Percentiles rank a stretch among this genome's conserved stretches.
phyloP scores from a whole-genome alignment of 2,113 vertebrate genomes.

The Machaerirhynchus nigripectus region DNA sequence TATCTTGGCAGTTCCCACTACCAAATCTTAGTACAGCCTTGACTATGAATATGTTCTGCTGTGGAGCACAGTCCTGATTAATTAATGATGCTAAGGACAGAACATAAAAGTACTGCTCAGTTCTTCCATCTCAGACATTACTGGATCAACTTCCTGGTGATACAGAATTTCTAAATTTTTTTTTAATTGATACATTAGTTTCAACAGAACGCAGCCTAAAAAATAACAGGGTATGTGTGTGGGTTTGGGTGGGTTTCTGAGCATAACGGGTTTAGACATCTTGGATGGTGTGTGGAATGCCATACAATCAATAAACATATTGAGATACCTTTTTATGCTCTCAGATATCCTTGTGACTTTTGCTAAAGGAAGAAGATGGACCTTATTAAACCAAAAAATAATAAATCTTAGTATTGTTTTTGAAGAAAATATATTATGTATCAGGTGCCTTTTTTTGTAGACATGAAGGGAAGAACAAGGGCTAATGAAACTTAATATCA shows the following conservation, averaged over 20 bases:
- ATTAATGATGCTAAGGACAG: not conserved
- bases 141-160: not conserved
- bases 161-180: not conserved
- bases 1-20: not conserved
- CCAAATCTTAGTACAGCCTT: not conserved
- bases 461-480: not conserved
- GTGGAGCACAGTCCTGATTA: not conserved
- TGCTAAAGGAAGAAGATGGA: not conserved
- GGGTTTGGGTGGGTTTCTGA: not conserved
- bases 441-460: not conserved
- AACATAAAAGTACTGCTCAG: not conserved
- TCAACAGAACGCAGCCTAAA: not conserved
- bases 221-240: fast-evolving
- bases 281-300: not conserved
- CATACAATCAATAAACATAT: not conserved
- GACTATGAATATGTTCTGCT: not conserved
- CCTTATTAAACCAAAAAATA: not conserved
- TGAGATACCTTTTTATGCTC: not conserved
- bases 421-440: not conserved
- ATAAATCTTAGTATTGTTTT: not conserved
- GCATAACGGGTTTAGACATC: not conserved
- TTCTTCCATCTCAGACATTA: not conserved
- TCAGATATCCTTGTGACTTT: not conserved
- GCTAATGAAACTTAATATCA: not conserved
- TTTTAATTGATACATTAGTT: not conserved